Evolutionary conservation across 2,113 vertebrate species (phyloP), one percentile per base, ranked within the genome.

Genomic region (Speoplatyrhinus poulsoni): DNA sequence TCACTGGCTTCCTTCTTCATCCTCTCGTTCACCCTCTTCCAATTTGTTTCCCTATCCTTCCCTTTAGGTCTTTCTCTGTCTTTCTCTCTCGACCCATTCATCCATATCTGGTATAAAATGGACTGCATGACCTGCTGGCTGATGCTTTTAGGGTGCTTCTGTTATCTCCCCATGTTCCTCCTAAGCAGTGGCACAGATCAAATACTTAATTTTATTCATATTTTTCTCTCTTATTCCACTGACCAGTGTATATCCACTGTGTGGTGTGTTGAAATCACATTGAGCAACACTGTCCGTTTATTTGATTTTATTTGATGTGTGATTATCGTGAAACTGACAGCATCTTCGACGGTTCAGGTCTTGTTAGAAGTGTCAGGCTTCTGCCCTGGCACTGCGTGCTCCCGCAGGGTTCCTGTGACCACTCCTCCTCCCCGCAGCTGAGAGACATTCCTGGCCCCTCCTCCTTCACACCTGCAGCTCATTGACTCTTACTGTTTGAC

Each of bases 261-360:
- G 72, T 87, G 84, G 85, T 88, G 85, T 90, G 84, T 87, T 89
- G 90, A 92, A 91, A 92, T 90, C 86, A 87, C 76, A 84, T 93
- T 93, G 91, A 75, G 76, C 88, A 93, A 93, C 75, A 77, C 73
- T 84, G 88, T 90, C 91, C 90, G 89, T 90, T 32, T 3, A 12
- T 26, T 16, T 10, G 36, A 41, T 41, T 41, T 8, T 41, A 8
- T 41, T 41, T 41, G 4, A 41, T 41, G 4, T 58, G 3, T 58
- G 12, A 32, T 58, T 9, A 32, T 58, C 19, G 3, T 6, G 17
- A 12, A 26, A 3, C 19, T 57, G 17, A 57, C 55, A 50, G 49
- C 10, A 50, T n/a, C 12, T n/a, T n/a, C 13, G 19, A 59, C 9
- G 19, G 9, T 33, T 59, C 12, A 9, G 57, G 17, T 32, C 32